A percentile compares a stretch with the other conserved stretches of the same genome.
These are phyloP conservation scores for Rhinogobius similis DNA, from an alignment of 2,113 vertebrate species.

Conservation along the genomic window DNA sequence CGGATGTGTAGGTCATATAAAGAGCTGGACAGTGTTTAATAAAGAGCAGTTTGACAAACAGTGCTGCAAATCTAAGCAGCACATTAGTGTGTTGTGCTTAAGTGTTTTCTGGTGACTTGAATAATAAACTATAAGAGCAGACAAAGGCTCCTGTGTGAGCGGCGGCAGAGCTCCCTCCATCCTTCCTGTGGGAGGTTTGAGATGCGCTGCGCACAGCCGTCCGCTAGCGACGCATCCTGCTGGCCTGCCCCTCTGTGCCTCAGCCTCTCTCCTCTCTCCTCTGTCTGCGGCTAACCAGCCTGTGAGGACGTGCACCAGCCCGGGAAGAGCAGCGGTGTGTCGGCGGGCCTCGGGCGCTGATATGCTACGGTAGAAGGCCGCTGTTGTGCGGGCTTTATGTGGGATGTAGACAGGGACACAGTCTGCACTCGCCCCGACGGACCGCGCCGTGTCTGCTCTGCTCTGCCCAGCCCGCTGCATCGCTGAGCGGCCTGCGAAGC, in stretches of 20 bases:
- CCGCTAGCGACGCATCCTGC: conserved; percentile 67
- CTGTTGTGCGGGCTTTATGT: conserved; percentile 57
- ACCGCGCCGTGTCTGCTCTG: conserved; percentile 59
- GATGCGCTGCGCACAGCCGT: conserved; percentile 69
- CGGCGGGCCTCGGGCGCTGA: conserved; percentile 43
- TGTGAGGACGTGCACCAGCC: conserved; percentile 57
- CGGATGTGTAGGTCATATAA: neutral
- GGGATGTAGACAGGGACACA: conserved; percentile 71
- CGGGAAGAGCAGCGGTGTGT: conserved; percentile 41
- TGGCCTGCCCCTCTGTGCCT: conserved; percentile 42
- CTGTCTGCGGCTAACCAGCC: conserved; percentile 59
- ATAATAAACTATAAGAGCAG: conserved; percentile 48
- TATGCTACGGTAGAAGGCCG: conserved; percentile 69
- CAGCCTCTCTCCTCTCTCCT: conserved; percentile 6
- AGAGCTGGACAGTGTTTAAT: neutral
- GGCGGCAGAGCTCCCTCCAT: conserved; percentile 52
- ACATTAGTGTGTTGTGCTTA: conserved; percentile 34
- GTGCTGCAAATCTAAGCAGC: neutral
- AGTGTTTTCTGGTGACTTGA: conserved; percentile 59
- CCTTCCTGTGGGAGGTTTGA: conserved; percentile 73
- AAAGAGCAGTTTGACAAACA: conserved; percentile 1
- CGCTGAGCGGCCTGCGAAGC: conserved; percentile 71
- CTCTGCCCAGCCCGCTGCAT: conserved; percentile 65
- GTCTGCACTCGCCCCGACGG: conserved; percentile 30
- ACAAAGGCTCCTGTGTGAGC: conserved; percentile 57